phyloP scores from a whole-genome alignment of 1,140 invertebrate genomes.

The Anastrepha ludens region DNA sequence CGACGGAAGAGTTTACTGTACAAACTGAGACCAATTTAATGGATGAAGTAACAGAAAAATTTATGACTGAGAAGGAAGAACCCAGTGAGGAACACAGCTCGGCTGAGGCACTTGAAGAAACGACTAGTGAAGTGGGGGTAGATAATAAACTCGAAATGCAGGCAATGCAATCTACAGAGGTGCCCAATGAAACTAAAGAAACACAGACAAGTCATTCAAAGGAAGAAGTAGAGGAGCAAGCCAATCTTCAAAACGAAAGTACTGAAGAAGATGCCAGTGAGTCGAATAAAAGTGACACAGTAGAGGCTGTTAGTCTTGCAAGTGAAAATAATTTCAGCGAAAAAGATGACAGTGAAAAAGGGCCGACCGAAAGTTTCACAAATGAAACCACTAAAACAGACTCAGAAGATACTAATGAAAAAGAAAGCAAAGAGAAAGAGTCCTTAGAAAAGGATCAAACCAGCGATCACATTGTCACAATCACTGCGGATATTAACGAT shows the following conservation, averaged over 20 bases:
- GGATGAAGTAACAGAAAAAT: neutral
- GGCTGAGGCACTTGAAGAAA: neutral
- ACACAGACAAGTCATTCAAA: neutral
- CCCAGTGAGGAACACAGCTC: neutral
- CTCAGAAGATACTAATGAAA: neutral
- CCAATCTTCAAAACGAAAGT: conserved; percentile 57
- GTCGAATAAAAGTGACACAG: neutral
- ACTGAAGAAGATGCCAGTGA: conserved; percentile 52
- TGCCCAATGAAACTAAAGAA: conserved; percentile 53
- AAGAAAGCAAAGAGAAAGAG: neutral
- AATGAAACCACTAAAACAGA: neutral
- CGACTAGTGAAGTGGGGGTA: neutral
- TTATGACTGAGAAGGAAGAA: conserved; percentile 25
- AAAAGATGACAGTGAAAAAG: conserved; percentile 54
- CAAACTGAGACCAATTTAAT: neutral
- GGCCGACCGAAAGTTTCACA: neutral
- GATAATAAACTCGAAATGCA: neutral
- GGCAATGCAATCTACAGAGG: conserved; percentile 55
- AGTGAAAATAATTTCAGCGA: neutral
- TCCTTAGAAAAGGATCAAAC: neutral
- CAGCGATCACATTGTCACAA: neutral
- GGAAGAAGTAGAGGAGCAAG: neutral
- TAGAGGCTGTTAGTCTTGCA: neutral
- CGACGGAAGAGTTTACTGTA: neutral
- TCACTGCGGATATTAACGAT: neutral